phyloP scores from a whole-genome alignment of 2,888 invertebrate genomes.

The Strigamia transsilvanica region DNA sequence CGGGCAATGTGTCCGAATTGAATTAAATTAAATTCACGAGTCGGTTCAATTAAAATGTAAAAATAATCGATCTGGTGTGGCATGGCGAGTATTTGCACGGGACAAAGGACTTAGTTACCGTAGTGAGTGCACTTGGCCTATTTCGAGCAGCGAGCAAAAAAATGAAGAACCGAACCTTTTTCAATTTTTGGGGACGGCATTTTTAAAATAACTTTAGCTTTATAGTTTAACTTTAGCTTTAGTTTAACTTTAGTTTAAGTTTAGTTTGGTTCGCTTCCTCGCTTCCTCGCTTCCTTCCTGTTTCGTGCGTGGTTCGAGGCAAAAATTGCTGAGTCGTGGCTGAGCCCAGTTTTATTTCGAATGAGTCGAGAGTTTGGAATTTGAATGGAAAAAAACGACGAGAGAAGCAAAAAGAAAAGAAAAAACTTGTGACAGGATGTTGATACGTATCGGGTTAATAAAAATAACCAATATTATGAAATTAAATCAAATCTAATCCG shows the following conservation, averaged over 20 bases:
- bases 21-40: no score
- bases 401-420: background rate
- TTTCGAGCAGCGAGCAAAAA: no score
- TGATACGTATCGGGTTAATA: no score
- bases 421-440: background rate
- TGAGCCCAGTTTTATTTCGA: conserved; percentile 18
- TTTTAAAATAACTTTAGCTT: background rate
- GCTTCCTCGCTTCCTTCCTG: background rate
- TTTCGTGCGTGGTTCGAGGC: conserved; percentile 30
- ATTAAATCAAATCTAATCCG: no score
- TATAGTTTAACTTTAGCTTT: background rate
- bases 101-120: no score
- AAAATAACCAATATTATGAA: no score
- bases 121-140: no score
- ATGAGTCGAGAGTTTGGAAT: conserved; percentile 14
- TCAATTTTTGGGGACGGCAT: background rate
- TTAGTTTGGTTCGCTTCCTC: background rate
- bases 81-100: no score
- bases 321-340: conserved; percentile 20
- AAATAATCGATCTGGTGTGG: no score
- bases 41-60: no score
- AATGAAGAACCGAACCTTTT: no score
- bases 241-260: background rate
- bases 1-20: no score
- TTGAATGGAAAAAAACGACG: background rate